A percentile compares a stretch with the other conserved stretches of the same genome.
phyloP scores from a whole-genome alignment of 2,888 invertebrate genomes.

The Lottia gigantea region DNA sequence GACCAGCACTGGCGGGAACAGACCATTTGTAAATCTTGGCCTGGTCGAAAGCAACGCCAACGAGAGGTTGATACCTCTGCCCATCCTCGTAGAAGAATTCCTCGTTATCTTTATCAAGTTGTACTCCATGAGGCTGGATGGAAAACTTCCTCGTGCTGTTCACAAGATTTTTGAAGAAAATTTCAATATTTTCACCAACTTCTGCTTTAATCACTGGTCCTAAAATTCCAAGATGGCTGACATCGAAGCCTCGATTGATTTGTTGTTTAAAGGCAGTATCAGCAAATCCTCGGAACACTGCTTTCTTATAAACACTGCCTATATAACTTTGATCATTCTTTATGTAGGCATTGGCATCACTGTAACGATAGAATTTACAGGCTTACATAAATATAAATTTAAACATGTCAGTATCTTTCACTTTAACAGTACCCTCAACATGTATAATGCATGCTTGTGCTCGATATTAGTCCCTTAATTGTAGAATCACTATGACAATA shows the following conservation, averaged over 20 bases:
- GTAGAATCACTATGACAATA: too few relatives aligned
- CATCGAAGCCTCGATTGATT: conserved; percentile 25
- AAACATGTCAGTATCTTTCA: too few relatives aligned
- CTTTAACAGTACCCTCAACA: too few relatives aligned
- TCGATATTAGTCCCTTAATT: too few relatives aligned
- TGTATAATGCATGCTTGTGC: too few relatives aligned
- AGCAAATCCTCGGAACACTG: conserved; percentile 43
- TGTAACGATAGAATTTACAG: conserved; percentile 24
- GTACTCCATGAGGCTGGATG: conserved; percentile 36
- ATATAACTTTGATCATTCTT: conserved; percentile 36
- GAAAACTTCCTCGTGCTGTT: conserved; percentile 35
- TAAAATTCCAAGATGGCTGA: conserved; percentile 39
- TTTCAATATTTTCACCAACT: conserved; percentile 34
- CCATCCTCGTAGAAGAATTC: conserved; percentile 20
- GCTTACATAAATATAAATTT: too few relatives aligned
- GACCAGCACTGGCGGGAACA: not conserved
- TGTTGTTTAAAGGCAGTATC: conserved; percentile 40
- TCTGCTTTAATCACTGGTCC: conserved; percentile 58
- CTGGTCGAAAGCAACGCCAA: not conserved
- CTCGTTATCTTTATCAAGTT: conserved; percentile 31
- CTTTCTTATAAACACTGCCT: conserved; percentile 46
- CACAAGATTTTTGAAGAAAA: conserved; percentile 32
- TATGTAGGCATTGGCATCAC: conserved; percentile 35
- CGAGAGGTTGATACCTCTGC: not conserved
- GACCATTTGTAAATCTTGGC: not conserved